Evolutionary conservation across 2,888 invertebrate genomes (phyloP).

Genomic region (Cheilosia scutellata): DNA sequence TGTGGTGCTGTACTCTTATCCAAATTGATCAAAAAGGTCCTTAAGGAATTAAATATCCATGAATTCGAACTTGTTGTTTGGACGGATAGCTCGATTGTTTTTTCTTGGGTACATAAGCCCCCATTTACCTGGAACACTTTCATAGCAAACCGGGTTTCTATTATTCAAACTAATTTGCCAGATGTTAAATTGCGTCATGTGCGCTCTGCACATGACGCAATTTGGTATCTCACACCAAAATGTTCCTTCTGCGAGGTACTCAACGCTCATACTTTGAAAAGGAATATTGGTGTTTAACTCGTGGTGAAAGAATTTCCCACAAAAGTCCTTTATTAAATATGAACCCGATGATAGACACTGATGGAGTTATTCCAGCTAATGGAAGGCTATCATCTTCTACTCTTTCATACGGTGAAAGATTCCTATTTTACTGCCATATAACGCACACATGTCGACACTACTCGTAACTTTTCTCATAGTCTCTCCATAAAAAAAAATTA

Average conservation of each 20-base stretch:
- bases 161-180: conserved; percentile 11
- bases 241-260: neutral
- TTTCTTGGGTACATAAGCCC: conserved; percentile 44
- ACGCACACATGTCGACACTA: neutral
- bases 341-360: neutral
- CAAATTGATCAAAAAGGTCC: neutral
- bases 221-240: too few relatives aligned
- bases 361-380: neutral
- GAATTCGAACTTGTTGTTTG: conserved; percentile 1
- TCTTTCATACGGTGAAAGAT: neutral
- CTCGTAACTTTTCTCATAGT: neutral
- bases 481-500: too few relatives aligned
- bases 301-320: too few relatives aligned
- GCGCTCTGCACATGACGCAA: too few relatives aligned
- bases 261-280: neutral
- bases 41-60: neutral
- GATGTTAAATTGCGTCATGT: conserved; percentile 30
- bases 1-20: conserved; percentile 45
- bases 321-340: neutral
- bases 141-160: conserved; percentile 40
- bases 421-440: neutral
- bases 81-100: conserved; percentile 50
- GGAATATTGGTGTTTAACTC: too few relatives aligned
- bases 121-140: conserved; percentile 43
- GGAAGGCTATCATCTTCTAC: neutral